Evolutionary conservation across 2,888 invertebrate species (phyloP), one percentile per base, ranked within the genome.

Genomic region (Drosophila eohydei): DNA sequence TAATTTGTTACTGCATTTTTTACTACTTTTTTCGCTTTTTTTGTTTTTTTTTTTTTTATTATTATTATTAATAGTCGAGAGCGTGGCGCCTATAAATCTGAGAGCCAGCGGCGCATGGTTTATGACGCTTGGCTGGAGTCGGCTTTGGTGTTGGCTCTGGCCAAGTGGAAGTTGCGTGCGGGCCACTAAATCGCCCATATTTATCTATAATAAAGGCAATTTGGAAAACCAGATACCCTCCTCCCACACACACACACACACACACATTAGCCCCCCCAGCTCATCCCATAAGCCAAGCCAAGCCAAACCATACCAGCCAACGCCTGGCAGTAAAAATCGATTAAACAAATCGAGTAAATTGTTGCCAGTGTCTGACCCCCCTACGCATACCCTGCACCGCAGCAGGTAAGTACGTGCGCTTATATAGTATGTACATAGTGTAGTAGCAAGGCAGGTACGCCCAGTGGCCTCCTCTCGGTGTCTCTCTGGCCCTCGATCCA

Each of bases 301-400:
- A 50, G 40, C 38, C 57, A 40, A 12, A n/a, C 43, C 43, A 51
- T 40, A 38, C 55, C 54, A 46, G 41, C 32, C 80, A 71, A 48
- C 52, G 68, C 74, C 78, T 57, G 63, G 63, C 63, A 66, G 51
- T 78, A 87, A 89, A 90, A 90, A 89, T 89, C 89, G 89, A 89
- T 89, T 89, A 90, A 89, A 89, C 90, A 89, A 89, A 82, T 80
- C 88, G 84, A 86, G 83, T 74, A 83, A 88, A 84, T 81, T 86
- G 88, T 83, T 83, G 81, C 74, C 81, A 74, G 70, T 58, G 48
- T 65, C 74, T 48, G 68, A 52, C 12, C 36, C 63, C 30, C 32
- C 41, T 32, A 52, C 52, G 32, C 43, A 54, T 40, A 55, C 58
- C 32, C 61, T 36, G 58, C 51, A 28, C 41, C 34, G 41, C 54